These are phyloP conservation scores for Sphenopsis melanotis DNA, from an alignment of 2,797 vertebrate genomes.

Conservation along the genomic window DNA sequence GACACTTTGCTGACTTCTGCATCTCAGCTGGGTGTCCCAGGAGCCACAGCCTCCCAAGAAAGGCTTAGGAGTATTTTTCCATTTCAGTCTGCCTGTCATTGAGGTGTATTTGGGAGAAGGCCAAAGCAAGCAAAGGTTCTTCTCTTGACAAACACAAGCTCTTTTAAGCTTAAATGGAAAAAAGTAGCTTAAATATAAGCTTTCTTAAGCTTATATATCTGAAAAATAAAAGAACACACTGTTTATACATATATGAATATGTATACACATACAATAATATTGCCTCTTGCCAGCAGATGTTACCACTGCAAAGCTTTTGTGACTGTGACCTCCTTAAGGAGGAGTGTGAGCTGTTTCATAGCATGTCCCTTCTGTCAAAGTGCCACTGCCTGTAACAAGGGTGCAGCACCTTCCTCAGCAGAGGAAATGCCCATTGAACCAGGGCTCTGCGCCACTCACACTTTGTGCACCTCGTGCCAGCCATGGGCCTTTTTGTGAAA, in stretches of 20 bases:
- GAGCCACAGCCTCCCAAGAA: neutral
- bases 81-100: neutral
- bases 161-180: neutral
- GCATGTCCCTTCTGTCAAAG: accelerated
- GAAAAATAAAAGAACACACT: neutral
- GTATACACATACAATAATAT: accelerated
- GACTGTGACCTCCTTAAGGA: neutral
- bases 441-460: neutral
- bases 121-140: neutral
- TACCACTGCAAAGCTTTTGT: neutral
- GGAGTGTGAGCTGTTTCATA: neutral
- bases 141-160: neutral
- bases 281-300: neutral
- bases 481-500: accelerated
- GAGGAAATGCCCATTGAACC: neutral
- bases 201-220: neutral
- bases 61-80: neutral
- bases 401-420: accelerated
- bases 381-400: neutral
- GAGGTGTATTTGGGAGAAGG: neutral
- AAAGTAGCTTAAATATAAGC: neutral
- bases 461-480: accelerated
- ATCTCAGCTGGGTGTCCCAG: neutral
- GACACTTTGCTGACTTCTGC: neutral
- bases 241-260: neutral